Evolutionary conservation across 2,113 vertebrate species (phyloP), one percentile per base, ranked within the genome.

Genomic region (Archilochus colubris): DNA sequence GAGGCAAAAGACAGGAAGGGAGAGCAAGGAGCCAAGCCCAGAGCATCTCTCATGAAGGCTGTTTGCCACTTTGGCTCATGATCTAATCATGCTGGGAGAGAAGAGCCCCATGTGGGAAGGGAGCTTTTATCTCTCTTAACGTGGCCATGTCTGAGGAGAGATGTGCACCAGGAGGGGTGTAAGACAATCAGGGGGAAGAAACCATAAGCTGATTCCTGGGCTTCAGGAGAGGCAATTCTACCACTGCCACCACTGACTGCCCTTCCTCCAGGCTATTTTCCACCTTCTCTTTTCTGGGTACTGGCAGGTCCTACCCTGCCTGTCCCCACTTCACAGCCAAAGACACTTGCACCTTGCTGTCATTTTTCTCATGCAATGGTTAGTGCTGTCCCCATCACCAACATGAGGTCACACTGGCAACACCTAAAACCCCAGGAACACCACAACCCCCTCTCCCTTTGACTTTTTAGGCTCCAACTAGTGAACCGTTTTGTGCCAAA

Each of bases 51-150:
- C 68, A 46, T 15, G 24, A 86, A 82, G 23, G 43, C 36, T 64
- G 38, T 80, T 93, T 68, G 61, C 68, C 66, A 81, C 6, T 0
- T 24, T 54, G 54, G 73, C 54, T 83, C 8, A 6, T 3, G 19
- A 89, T 91, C 40, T 75, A 81, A 94, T 79, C 61, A 40, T 3
- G 14, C 79, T 68, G 82, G 30, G 64, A 72, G 3, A 93, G 69
- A 78, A 54, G 24, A 86, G 70, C 74, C 55, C 27, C 1, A 0
- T 0, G 9, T 82, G 78, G 67, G 79, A 80, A 88, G 76, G 22
- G 63, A 89, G 91, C 66, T 84, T 94, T 95, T 95, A 95, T 96
- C 95, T 93, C 70, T 66, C 55, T 83, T 72, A 78, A 80, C 84
- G 53, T 3, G 36, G 82, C 50, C 2, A 0, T 0, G 4, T 36